Evolutionary conservation across 1,140 invertebrate species (phyloP).

Genomic region (Ladona fulva): DNA sequence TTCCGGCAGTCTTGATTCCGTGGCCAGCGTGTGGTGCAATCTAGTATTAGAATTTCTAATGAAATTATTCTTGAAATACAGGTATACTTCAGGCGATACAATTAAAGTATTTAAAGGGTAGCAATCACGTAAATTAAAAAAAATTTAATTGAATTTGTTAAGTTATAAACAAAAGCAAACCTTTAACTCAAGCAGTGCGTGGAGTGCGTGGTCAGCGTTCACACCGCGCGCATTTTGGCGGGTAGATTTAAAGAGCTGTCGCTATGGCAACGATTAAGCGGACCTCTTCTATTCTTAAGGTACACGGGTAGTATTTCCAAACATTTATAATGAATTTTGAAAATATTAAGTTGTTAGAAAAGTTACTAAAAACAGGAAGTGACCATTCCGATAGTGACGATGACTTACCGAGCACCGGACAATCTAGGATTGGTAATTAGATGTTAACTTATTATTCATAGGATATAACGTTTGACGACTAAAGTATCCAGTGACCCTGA

Average conservation of each 20-base stretch:
- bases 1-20: neutral
- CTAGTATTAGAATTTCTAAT: neutral
- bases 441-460: neutral
- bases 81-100: no score
- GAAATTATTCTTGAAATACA: no score
- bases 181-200: no score
- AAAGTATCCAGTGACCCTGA: no score
- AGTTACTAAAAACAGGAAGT: neutral
- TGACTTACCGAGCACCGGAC: neutral
- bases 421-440: neutral
- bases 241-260: neutral
- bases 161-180: no score
- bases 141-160: no score
- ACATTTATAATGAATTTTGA: neutral
- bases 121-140: no score
- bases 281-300: no score
- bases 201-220: no score
- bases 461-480: neutral
- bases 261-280: neutral
- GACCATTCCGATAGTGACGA: neutral
- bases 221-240: neutral
- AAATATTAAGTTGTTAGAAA: neutral
- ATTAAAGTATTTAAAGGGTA: no score
- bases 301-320: neutral
- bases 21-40: neutral